A percentile compares a stretch with the other conserved stretches of the same genome.
phyloP scores from a whole-genome alignment of 2,888 invertebrate genomes.

The Hypomecis atomaria region DNA sequence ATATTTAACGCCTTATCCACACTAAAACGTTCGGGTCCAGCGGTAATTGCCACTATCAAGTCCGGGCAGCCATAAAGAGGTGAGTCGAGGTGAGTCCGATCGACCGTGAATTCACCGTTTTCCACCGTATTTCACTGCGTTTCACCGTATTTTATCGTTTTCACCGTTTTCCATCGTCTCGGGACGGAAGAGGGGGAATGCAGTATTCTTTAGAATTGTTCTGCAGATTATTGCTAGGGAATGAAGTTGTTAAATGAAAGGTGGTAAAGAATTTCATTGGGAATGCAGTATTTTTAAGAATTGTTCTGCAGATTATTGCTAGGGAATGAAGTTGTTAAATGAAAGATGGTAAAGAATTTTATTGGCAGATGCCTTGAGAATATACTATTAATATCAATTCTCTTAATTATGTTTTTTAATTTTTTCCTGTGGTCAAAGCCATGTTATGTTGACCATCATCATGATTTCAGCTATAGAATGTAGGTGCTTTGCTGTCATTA shows the following conservation, averaged over 20 bases:
- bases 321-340: constrained; percentile 7
- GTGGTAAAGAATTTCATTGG: background rate
- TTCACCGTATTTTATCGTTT: constrained; percentile 13
- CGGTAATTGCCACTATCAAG: constrained; percentile 79
- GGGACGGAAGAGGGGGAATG: constrained; percentile 25
- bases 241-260: constrained; percentile 9
- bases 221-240: constrained; percentile 9
- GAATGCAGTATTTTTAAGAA: constrained; percentile 21
- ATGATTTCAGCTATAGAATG: no score
- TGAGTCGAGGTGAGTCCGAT: constrained; percentile 67
- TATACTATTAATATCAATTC: background rate
- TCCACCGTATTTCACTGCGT: constrained; percentile 21
- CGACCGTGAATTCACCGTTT: constrained; percentile 53
- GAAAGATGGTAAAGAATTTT: background rate
- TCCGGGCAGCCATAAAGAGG: constrained; percentile 74
- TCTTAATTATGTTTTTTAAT: no score
- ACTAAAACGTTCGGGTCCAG: constrained; percentile 43
- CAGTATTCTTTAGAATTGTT: constrained; percentile 19
- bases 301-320: constrained; percentile 15
- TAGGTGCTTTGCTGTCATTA: no score
- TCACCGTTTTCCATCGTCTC: constrained; percentile 5
- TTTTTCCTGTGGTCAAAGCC: no score
- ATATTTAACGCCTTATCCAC: constrained; percentile 46
- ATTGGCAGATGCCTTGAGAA: constrained; percentile 3
- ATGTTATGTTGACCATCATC: no score